Evolutionary conservation across 2,797 vertebrate species (phyloP).

Genomic region (Naso thynnoides): DNA sequence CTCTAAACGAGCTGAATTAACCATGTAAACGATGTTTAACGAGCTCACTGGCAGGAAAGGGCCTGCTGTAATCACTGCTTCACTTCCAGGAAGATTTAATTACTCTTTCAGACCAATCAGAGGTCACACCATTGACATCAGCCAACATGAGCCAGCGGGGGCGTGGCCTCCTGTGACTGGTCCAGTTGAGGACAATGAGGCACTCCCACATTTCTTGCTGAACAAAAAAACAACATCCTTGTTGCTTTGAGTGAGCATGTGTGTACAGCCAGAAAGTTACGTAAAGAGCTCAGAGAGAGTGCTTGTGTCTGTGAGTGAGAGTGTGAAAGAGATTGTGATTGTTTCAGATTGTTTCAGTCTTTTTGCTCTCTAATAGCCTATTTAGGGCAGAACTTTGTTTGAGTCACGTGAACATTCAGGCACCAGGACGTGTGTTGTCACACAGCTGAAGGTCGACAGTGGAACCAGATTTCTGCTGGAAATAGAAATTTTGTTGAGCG

Average conservation of each 20-base stretch:
- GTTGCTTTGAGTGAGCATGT: not conserved
- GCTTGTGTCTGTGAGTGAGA: constrained; percentile 7
- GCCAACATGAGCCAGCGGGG: not conserved
- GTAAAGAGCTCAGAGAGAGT: constrained; percentile 4
- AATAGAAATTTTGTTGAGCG: no score
- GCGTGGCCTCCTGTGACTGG: constrained; percentile 1
- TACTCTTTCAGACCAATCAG: constrained; percentile 20
- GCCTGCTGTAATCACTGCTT: not conserved
- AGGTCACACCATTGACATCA: not conserved
- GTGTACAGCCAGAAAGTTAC: constrained; percentile 6
- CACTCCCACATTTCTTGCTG: not conserved
- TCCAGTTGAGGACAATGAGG: not conserved
- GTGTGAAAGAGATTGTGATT: constrained; percentile 2
- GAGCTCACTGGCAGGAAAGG: constrained; percentile 12
- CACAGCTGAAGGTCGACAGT: no score
- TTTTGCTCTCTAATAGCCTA: not conserved
- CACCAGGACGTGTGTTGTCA: no score
- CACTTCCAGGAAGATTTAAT: constrained; percentile 22
- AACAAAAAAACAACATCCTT: not conserved
- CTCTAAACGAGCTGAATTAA: constrained; percentile 15
- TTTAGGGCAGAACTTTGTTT: no score
- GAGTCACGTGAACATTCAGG: no score
- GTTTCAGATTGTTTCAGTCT: not conserved
- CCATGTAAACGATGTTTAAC: constrained; percentile 13
- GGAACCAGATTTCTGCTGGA: no score